Evolutionary conservation across 1,140 invertebrate genomes (phyloP).

Genomic region (Stegodyphus dumicola): DNA sequence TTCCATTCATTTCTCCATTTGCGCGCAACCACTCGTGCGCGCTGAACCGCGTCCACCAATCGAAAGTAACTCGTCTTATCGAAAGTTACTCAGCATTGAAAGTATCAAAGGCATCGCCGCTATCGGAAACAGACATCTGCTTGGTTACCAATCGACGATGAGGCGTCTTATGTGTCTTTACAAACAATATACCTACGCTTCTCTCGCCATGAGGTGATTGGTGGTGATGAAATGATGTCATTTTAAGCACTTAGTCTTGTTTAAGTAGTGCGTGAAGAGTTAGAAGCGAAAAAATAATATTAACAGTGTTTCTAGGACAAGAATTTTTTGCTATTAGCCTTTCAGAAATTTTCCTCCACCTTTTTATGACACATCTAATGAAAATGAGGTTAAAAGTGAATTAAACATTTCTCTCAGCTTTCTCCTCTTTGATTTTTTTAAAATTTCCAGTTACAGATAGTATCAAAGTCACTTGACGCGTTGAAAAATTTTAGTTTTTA

Average conservation of each 20-base stretch:
- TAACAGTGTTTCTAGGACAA: neutral
- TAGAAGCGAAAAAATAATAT: neutral
- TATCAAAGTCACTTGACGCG: no score
- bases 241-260: neutral
- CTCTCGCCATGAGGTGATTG: conserved; percentile 1
- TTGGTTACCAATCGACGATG: conserved; percentile 24
- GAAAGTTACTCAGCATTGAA: neutral
- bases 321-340: no score
- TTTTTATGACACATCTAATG: no score
- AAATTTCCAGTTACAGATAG: no score
- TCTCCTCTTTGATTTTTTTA: no score
- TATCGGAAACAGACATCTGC: conserved; percentile 1
- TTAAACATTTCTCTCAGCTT: no score
- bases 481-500: no score
- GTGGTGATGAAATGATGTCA: conserved; percentile 49
- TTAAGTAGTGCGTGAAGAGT: conserved; percentile 18
- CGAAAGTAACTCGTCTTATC: conserved; percentile 32
- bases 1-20: no score
- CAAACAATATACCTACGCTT: conserved; percentile 26
- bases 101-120: neutral
- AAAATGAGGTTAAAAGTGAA: no score
- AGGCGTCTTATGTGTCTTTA: neutral
- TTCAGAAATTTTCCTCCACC: no score
- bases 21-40: no score
- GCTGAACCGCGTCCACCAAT: conserved; percentile 15